Conservation (phyloP, 1,140 invertebrate species). For the Neomicropteryx cornuta region DNA sequence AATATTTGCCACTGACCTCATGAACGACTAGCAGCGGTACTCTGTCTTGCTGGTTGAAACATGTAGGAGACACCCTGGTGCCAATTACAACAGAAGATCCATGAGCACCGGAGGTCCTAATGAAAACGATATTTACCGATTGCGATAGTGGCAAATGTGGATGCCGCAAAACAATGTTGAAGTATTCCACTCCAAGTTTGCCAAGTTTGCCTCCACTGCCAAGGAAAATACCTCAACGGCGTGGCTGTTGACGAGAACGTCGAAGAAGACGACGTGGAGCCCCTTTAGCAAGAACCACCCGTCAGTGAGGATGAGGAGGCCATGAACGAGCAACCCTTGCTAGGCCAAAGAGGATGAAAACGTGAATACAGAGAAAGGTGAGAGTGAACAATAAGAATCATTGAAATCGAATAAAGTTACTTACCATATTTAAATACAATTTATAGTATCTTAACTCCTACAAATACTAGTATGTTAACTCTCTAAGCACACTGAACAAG, state of each 20-base stretch:
- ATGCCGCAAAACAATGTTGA: too few species aligned
- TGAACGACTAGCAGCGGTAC: too few species aligned
- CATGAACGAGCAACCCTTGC: not conserved
- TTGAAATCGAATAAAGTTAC: constrained; percentile 1
- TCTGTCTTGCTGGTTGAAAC: not conserved
- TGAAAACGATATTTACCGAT: constrained; percentile 1
- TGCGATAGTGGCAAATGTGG: too few species aligned
- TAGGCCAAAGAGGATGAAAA: not conserved
- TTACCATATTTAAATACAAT: too few species aligned
- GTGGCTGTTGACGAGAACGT: not conserved
- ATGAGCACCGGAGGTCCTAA: not conserved
- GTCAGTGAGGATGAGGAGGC: not conserved
- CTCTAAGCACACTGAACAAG: too few species aligned
- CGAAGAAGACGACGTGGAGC: not conserved
- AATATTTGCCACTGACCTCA: too few species aligned
- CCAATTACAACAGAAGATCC: constrained; percentile 1
- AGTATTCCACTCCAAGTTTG: not conserved
- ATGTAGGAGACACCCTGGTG: not conserved
- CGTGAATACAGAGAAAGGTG: not conserved
- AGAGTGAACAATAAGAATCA: not conserved
- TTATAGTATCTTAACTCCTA: too few species aligned
- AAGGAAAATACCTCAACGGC: not conserved
- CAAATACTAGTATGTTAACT: too few species aligned
- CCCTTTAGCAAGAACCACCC: constrained; percentile 1
- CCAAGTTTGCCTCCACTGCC: not conserved